phyloP scores from a whole-genome alignment of 2,113 vertebrate species.

The Eurystomus gularis region DNA sequence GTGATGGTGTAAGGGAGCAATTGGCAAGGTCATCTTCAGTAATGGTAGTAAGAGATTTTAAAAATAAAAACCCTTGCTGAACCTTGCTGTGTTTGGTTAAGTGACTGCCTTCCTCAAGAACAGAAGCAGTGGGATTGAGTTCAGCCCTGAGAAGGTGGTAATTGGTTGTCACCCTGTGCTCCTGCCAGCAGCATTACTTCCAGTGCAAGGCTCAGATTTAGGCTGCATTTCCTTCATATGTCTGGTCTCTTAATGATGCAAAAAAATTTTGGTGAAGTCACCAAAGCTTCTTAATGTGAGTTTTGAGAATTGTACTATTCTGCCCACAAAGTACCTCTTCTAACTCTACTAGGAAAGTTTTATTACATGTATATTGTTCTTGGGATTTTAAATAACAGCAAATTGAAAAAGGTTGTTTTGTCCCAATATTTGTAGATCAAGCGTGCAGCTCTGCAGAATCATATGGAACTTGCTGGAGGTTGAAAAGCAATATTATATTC shows the following conservation, averaged over 20 bases:
- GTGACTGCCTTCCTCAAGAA: background rate
- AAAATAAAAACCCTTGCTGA: background rate
- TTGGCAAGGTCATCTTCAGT: background rate
- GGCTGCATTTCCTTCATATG: background rate
- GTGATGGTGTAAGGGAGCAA: background rate
- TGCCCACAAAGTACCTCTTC: background rate
- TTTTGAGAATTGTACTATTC: background rate
- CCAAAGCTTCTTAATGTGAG: background rate
- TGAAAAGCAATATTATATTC: background rate
- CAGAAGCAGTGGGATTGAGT: background rate
- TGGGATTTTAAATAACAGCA: constrained; percentile 3
- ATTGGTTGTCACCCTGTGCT: background rate
- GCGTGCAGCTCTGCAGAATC: background rate
- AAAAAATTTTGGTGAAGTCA: background rate
- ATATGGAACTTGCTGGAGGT: background rate
- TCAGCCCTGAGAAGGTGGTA: background rate
- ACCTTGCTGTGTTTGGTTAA: background rate
- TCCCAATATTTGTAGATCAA: background rate
- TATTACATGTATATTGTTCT: background rate
- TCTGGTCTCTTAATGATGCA: background rate
- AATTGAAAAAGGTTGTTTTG: background rate
- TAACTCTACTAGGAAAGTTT: background rate
- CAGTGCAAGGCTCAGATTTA: background rate
- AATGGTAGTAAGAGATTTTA: background rate
- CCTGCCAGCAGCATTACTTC: background rate